These are phyloP conservation scores for Aspidoscelis tigris DNA, from an alignment of 2,113 vertebrate species.

Conservation along the genomic window DNA sequence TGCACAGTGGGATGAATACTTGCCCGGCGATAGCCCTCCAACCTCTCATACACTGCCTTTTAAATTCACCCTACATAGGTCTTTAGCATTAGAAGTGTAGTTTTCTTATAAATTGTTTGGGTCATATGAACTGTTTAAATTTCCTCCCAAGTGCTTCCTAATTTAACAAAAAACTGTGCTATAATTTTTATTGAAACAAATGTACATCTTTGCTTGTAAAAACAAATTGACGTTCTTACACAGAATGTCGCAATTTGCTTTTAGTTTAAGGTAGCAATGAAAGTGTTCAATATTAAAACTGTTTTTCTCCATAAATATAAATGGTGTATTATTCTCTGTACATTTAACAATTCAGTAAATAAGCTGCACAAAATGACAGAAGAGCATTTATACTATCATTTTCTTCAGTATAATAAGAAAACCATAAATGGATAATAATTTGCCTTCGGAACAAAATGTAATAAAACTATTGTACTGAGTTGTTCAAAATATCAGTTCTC, in stretches of 20 bases:
- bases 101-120: background rate
- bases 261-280: conserved; percentile 16
- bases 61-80: background rate
- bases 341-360: conserved; percentile 11
- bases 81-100: conserved; percentile 3
- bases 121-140: background rate
- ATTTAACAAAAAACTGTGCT: conserved; percentile 1
- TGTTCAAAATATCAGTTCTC: background rate
- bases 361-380: background rate
- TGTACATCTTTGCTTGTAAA: background rate
- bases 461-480: background rate
- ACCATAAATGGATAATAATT: conserved; percentile 4
- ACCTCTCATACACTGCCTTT: background rate
- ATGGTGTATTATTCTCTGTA: conserved; percentile 13
- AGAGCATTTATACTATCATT: background rate
- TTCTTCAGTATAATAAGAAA: conserved; percentile 11
- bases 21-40: background rate
- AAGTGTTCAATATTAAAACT: conserved; percentile 28
- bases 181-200: background rate
- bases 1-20: background rate
- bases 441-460: background rate
- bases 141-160: background rate
- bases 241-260: background rate
- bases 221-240: too few species aligned
- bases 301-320: conserved; percentile 24